Percentiles rank a stretch among this genome's conserved stretches.
These are phyloP conservation scores for Lymantria dispar DNA, from an alignment of 2,888 invertebrate genomes.

Conservation along the genomic window DNA sequence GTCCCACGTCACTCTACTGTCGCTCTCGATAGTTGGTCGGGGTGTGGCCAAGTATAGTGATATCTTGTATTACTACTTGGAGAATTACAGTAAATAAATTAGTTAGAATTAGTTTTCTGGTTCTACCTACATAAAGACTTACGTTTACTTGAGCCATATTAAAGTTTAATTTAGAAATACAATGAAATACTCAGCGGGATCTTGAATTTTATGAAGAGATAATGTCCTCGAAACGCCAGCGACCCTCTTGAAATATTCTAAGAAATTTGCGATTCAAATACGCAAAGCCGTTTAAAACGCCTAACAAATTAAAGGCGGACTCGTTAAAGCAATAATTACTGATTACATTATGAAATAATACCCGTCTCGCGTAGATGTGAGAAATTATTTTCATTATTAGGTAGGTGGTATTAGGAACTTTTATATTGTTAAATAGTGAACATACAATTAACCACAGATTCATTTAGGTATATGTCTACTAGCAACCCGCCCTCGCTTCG, in stretches of 20 bases:
- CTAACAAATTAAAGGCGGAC: slow-evolving; percentile 81
- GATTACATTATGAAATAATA: slow-evolving; percentile 77
- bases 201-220: slow-evolving; percentile 81
- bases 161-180: slow-evolving; percentile 69
- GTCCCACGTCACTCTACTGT: too few relatives aligned
- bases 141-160: slow-evolving; percentile 43
- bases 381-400: slow-evolving; percentile 19
- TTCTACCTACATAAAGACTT: slow-evolving; percentile 28
- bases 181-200: slow-evolving; percentile 72
- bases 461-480: too few relatives aligned
- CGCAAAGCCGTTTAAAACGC: slow-evolving; percentile 81
- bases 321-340: slow-evolving; percentile 80
- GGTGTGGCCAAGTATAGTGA: too few relatives aligned
- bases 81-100: slow-evolving; percentile 13
- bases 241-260: slow-evolving; percentile 80
- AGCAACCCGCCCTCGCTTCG: too few relatives aligned
- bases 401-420: too few relatives aligned
- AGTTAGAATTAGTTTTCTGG: slow-evolving; percentile 18
- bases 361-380: slow-evolving; percentile 38
- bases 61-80: too few relatives aligned
- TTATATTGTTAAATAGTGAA: too few relatives aligned
- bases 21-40: too few relatives aligned
- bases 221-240: slow-evolving; percentile 77
- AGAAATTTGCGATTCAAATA: slow-evolving; percentile 83
- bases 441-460: too few relatives aligned